A percentile compares a stretch with the other conserved stretches of the same genome.
Evolutionary conservation across 2,797 vertebrate genomes (phyloP).

Genomic region (Scomberomorus guttatus): DNA sequence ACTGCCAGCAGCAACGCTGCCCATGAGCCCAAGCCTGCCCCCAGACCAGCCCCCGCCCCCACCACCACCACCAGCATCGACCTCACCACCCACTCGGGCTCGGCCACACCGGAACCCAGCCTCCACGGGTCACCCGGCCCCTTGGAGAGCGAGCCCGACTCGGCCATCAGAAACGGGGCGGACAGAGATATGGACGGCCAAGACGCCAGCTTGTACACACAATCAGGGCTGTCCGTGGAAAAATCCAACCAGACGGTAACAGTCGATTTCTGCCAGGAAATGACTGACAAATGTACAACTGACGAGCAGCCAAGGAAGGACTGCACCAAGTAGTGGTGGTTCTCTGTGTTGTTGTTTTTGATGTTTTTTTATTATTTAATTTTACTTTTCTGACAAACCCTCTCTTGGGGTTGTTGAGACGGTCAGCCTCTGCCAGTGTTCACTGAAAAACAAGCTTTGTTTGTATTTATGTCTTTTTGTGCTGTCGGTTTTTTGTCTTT

Average conservation of each 20-base stretch:
- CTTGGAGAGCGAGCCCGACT: slow-evolving; percentile 83
- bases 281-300: slow-evolving; percentile 99
- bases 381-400: slow-evolving; percentile 86
- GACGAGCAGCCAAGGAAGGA: slow-evolving; percentile 98
- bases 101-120: slow-evolving; percentile 89
- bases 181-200: slow-evolving; percentile 83
- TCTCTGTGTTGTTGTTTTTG: slow-evolving; percentile 61
- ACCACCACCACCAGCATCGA: slow-evolving; percentile 89
- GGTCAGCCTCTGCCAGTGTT: slow-evolving; percentile 92
- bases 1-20: slow-evolving; percentile 78
- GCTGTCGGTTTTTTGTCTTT: slow-evolving; percentile 78
- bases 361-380: slow-evolving; percentile 81
- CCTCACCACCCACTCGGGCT: slow-evolving; percentile 84
- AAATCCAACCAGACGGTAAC: slow-evolving; percentile 96
- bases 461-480: slow-evolving; percentile 82
- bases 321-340: slow-evolving; percentile 88
- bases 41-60: slow-evolving; percentile 74
- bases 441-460: slow-evolving; percentile 84
- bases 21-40: slow-evolving; percentile 70
- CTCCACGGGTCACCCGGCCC: slow-evolving; percentile 85
- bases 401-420: slow-evolving; percentile 81
- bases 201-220: slow-evolving; percentile 86
- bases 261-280: slow-evolving; percentile 99
- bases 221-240: slow-evolving; percentile 88
- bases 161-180: slow-evolving; percentile 85